Percentiles rank a stretch among this genome's conserved stretches.
Conservation (phyloP, 1,140 invertebrate species). For the Drosophila hydei region DNA sequence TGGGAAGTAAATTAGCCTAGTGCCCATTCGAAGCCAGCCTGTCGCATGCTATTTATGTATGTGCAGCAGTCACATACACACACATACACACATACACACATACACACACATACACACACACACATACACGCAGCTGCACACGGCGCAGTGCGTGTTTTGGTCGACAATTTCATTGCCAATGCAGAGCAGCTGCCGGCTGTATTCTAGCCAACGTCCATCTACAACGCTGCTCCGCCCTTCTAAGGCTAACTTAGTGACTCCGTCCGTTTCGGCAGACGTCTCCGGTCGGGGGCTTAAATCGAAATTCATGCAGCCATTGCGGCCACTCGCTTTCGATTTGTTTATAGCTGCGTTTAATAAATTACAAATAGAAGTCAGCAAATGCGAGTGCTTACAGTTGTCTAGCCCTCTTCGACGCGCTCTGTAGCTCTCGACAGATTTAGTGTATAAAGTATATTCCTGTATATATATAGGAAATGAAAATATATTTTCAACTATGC, state of each 20-base stretch:
- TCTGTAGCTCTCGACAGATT: not conserved
- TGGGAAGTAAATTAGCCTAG: slow-evolving; percentile 77
- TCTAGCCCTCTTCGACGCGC: not conserved
- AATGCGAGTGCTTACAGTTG: slow-evolving; percentile 15
- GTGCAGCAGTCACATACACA: slow-evolving; percentile 8
- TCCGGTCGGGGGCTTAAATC: slow-evolving; percentile 56
- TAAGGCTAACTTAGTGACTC: slow-evolving; percentile 67
- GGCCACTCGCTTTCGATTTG: slow-evolving; percentile 74
- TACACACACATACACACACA: not conserved
- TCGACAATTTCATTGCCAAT: slow-evolving; percentile 66
- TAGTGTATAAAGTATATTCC: not conserved
- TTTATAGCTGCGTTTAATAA: slow-evolving; percentile 76
- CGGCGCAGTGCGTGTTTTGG: slow-evolving; percentile 57
- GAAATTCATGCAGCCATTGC: slow-evolving; percentile 69
- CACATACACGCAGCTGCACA: not conserved
- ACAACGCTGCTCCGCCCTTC: not conserved
- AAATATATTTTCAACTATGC: not conserved
- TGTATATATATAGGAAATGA: too few species aligned
- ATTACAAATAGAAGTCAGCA: slow-evolving; percentile 73
- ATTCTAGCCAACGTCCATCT: slow-evolving; percentile 1
- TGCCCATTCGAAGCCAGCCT: slow-evolving; percentile 53
- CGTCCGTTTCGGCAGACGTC: slow-evolving; percentile 6
- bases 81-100: slow-evolving; percentile 3
- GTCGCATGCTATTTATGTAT: slow-evolving; percentile 70
- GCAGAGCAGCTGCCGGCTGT: slow-evolving; percentile 24